Percentiles rank a stretch among this genome's conserved stretches.
phyloP scores from a whole-genome alignment of 2,113 vertebrate species.

The Rutilus rutilus region DNA sequence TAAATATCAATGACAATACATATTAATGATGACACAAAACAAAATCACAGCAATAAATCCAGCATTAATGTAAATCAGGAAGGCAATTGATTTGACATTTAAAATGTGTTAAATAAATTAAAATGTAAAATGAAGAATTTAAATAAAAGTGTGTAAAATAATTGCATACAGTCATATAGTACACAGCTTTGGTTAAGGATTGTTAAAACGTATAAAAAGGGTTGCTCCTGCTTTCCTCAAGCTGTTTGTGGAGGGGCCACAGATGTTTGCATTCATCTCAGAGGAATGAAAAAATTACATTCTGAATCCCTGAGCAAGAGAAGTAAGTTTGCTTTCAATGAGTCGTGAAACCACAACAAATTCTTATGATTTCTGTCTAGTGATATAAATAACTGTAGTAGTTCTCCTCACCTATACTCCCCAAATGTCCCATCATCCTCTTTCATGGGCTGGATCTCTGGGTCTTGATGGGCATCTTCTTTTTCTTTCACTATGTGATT shows the following conservation, averaged over 20 bases:
- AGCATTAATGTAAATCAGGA: neutral
- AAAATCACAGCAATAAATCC: neutral
- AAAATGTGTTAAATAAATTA: neutral
- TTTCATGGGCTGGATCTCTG: conserved; percentile 98
- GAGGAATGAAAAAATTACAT: conserved; percentile 39
- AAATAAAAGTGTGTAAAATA: neutral
- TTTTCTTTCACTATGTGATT: conserved; percentile 93
- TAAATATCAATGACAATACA: conserved; percentile 29
- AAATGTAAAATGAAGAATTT: neutral
- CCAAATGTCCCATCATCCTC: conserved; percentile 98
- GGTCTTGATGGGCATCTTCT: conserved; percentile 95
- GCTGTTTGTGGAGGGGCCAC: conserved; percentile 19
- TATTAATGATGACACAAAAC: neutral
- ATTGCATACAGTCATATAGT: neutral
- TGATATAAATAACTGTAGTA: neutral
- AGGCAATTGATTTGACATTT: neutral
- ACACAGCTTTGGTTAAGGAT: conserved; percentile 4
- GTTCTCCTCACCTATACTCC: conserved; percentile 90
- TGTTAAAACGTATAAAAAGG: neutral
- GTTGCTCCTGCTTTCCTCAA: conserved; percentile 18
- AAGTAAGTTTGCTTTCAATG: conserved; percentile 30
- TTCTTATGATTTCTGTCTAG: neutral
- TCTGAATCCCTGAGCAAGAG: conserved; percentile 41
- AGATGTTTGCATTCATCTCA: conserved; percentile 29
- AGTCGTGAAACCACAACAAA: conserved; percentile 5